phyloP scores from a whole-genome alignment of 2,888 invertebrate genomes.

The Polyploca ridens region DNA sequence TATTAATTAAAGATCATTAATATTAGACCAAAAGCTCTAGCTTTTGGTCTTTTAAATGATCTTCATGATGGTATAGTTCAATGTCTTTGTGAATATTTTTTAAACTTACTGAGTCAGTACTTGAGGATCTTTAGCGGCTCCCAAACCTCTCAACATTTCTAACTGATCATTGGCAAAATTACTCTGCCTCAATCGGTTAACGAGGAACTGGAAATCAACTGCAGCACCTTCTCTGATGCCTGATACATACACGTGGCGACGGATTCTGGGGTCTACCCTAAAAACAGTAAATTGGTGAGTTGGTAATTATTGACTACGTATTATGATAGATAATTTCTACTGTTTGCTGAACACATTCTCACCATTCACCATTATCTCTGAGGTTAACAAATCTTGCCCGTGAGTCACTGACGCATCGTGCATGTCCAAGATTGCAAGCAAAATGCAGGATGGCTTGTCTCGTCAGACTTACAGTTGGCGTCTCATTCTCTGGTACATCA shows the following conservation, averaged over 20 bases:
- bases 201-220: constrained; percentile 85
- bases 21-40: too few relatives aligned
- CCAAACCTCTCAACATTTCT: constrained; percentile 78
- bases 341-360: constrained; percentile 18
- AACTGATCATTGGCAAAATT: constrained; percentile 78
- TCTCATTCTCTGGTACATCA: constrained; percentile 51
- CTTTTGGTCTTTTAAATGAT: too few relatives aligned
- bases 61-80: too few relatives aligned
- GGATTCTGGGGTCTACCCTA: constrained; percentile 84
- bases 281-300: too few relatives aligned
- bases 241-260: constrained; percentile 85
- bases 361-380: constrained; percentile 49
- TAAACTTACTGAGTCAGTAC: constrained; percentile 59
- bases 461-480: constrained; percentile 65
- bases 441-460: constrained; percentile 84
- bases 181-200: constrained; percentile 52
- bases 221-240: constrained; percentile 85
- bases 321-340: background rate
- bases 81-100: too few relatives aligned
- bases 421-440: constrained; percentile 86
- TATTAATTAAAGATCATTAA: too few relatives aligned
- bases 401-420: constrained; percentile 80
- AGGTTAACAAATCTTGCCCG: constrained; percentile 51
- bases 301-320: too few relatives aligned
- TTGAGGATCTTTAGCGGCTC: constrained; percentile 62